Evolutionary conservation across 2,888 invertebrate genomes (phyloP), one percentile per base, ranked within the genome.

Genomic region (Dasypolia templi): DNA sequence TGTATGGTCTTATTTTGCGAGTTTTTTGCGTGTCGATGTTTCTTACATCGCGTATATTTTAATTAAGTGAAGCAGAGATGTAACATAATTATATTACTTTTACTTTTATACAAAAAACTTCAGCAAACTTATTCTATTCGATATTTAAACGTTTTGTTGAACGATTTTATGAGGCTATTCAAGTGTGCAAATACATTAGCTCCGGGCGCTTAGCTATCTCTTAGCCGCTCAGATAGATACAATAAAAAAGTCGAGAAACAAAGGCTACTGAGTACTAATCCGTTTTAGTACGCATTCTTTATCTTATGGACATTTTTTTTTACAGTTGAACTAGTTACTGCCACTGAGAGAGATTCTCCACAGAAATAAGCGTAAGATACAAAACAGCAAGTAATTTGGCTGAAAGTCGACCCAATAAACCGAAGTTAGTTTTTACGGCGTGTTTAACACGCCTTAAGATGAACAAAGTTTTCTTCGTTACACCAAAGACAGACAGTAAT

Each of bases 171-270:
- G 42, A 26, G 49, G 56, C 12, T 51, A 79, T 63, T 44, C 62
- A 49, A 79, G 76, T 62, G 79, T 72, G 51, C 72, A 72, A 72
- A 79, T 72, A 72, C 56, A 79, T 79, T 44, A 51, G 44, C 59
- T 7, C 26, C 19, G 29, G 32, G 26, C 42, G 53, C 79, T 77
- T 78, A 79, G 79, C 62, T 56, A 29, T 55, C 49, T 29, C 72
- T 77, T 51, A 51, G 49, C 35, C 79, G 51, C 62, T 79, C 79
- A 56, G n/a, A 62, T 29, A 56, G 44, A 78, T 51, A 56, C 29
- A 62, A 79, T 51, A 56, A 49, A 44, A 61, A 69, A 32, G 17
- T 61, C 53, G 22, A 55, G 17, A 55, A 55, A 55, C 22, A 39
- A 55, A 46, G 29, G 42, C n/a, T 59, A 2, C 35, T 29, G 53